Conservation (phyloP, 2,888 invertebrate genomes). For the Orthosia gracilis region DNA sequence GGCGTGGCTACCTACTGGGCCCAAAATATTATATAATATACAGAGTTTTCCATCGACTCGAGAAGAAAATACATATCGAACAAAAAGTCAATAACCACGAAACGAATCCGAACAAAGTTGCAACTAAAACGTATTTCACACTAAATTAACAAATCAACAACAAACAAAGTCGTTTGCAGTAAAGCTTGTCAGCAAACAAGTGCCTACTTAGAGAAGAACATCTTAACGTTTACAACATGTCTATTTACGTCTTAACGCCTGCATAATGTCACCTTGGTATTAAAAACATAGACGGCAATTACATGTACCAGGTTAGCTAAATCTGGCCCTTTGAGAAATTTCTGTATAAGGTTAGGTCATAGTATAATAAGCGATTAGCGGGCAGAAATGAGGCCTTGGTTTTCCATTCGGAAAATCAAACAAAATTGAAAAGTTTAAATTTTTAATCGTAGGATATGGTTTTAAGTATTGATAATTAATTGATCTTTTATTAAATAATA, state of each 20-base stretch:
- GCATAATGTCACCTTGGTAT: slow-evolving; percentile 67
- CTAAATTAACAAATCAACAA: slow-evolving; percentile 57
- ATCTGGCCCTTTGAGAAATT: slow-evolving; percentile 62
- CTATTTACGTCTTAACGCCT: slow-evolving; percentile 66
- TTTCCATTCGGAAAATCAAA: not conserved
- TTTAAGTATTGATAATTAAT: no score
- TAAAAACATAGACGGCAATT: slow-evolving; percentile 75
- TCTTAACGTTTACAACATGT: slow-evolving; percentile 35
- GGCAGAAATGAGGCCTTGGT: not conserved
- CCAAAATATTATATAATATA: no score
- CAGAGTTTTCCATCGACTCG: no score
- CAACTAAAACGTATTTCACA: slow-evolving; percentile 40
- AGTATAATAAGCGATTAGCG: slow-evolving; percentile 17
- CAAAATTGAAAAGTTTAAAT: no score
- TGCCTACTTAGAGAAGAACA: slow-evolving; percentile 21
- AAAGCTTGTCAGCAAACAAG: slow-evolving; percentile 59
- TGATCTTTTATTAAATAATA: no score
- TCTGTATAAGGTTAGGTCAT: not conserved
- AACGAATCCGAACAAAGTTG: not conserved
- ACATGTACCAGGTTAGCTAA: slow-evolving; percentile 68
- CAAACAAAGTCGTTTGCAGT: slow-evolving; percentile 47
- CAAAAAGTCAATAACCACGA: not conserved
- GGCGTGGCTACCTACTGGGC: no score
- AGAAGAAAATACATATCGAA: not conserved
- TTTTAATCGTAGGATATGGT: no score